Conservation (phyloP, 1,140 invertebrate genomes). For the Drosophila trapezifrons region DNA sequence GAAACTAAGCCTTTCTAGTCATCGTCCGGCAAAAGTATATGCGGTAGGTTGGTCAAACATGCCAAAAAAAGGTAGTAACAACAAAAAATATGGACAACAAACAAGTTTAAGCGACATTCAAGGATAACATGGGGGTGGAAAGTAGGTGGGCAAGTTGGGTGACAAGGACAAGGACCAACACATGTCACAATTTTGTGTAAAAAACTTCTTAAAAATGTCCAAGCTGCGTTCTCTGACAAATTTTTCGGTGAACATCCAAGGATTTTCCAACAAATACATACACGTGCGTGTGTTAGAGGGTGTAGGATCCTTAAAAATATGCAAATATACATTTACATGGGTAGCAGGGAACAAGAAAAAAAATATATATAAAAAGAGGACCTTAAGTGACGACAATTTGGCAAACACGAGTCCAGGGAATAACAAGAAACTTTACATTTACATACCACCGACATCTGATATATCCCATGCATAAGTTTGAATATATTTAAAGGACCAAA, state of each 20-base stretch:
- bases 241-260: constrained; percentile 46
- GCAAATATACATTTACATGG: constrained; percentile 67
- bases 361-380: background rate
- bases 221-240: constrained; percentile 55
- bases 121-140: constrained; percentile 7
- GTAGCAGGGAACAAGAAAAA: constrained; percentile 37
- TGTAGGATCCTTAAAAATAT: constrained; percentile 62
- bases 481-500: constrained; percentile 44
- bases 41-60: constrained; percentile 16
- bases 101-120: constrained; percentile 23
- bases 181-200: constrained; percentile 76
- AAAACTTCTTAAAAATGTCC: constrained; percentile 72
- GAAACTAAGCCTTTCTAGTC: constrained; percentile 9
- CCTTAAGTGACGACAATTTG: constrained; percentile 80
- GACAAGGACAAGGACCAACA: constrained; percentile 61
- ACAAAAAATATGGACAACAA: constrained; percentile 25
- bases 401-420: constrained; percentile 46
- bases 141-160: constrained; percentile 28
- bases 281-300: constrained; percentile 48
- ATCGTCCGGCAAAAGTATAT: constrained; percentile 13
- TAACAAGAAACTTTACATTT: constrained; percentile 43
- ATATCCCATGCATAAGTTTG: constrained; percentile 26
- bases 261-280: too few relatives aligned
- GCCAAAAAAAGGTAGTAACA: constrained; percentile 22
- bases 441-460: constrained; percentile 20